A percentile compares a stretch with the other conserved stretches of the same genome.
Conservation (phyloP, 2,797 vertebrate species). For the Pagetopsis macropterus region DNA sequence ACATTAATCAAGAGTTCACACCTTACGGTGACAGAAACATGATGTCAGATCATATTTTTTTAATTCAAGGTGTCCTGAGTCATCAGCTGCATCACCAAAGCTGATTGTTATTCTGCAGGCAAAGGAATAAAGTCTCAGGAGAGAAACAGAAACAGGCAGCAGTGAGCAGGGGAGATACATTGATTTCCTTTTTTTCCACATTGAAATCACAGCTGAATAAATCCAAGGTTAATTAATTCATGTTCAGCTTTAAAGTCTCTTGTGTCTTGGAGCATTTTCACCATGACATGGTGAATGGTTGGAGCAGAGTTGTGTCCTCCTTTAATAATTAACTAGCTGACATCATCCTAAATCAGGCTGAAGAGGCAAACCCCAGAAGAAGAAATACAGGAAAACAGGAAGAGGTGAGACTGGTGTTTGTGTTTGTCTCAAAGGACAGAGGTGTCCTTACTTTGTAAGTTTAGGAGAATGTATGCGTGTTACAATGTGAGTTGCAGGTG, state of each 20-base stretch:
- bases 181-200: too few species aligned
- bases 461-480: neutral
- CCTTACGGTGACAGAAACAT: constrained; percentile 10
- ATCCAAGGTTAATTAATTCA: constrained; percentile 16
- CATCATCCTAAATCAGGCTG: constrained; percentile 36
- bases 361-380: constrained; percentile 7
- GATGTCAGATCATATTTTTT: constrained; percentile 38
- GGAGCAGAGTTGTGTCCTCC: constrained; percentile 10
- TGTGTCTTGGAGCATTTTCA: neutral
- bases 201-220: constrained; percentile 18
- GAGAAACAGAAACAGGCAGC: constrained; percentile 30
- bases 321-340: constrained; percentile 38
- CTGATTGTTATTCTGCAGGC: constrained; percentile 56
- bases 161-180: constrained; percentile 1
- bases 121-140: constrained; percentile 36
- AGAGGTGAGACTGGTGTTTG: neutral
- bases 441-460: constrained; percentile 17
- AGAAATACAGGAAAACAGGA: neutral
- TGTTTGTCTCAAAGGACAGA: constrained; percentile 17
- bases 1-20: constrained; percentile 19
- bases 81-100: constrained; percentile 43
- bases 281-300: neutral
- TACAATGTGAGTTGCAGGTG: too few species aligned
- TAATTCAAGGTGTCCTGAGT: constrained; percentile 51
- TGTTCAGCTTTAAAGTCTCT: neutral